These are phyloP conservation scores for Salvator merianae DNA, from an alignment of 2,113 vertebrate genomes.

Conservation along the genomic window DNA sequence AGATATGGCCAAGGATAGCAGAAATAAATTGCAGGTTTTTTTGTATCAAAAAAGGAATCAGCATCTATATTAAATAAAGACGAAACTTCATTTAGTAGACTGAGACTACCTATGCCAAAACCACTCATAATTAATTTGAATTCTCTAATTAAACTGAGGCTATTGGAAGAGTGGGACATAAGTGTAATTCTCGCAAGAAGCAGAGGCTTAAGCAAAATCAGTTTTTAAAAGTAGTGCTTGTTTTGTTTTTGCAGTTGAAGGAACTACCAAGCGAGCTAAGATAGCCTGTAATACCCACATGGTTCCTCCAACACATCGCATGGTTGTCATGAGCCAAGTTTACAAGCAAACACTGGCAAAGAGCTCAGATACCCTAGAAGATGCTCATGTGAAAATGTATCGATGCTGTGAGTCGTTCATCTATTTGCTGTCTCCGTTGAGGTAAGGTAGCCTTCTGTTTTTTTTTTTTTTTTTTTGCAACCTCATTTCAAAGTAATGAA, in stretches of 20 bases:
- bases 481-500: background rate
- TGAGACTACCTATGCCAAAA: no score
- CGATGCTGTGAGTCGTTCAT: slow-evolving; percentile 91
- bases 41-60: no score
- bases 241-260: slow-evolving; percentile 82
- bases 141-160: background rate
- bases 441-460: slow-evolving; percentile 70
- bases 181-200: background rate
- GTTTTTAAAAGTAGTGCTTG: background rate
- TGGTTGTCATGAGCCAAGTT: slow-evolving; percentile 94
- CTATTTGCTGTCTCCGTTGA: slow-evolving; percentile 92
- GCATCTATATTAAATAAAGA: no score
- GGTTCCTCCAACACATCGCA: slow-evolving; percentile 82
- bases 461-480: background rate
- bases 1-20: no score
- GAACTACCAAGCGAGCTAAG: slow-evolving; percentile 87
- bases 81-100: no score
- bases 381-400: slow-evolving; percentile 89
- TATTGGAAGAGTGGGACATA: background rate
- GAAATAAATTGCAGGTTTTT: no score
- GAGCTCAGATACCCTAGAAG: slow-evolving; percentile 88
- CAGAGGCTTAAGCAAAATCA: background rate
- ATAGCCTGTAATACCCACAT: slow-evolving; percentile 83
- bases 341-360: slow-evolving; percentile 94
- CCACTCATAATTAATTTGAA: no score